Evolutionary conservation across 2,888 invertebrate genomes (phyloP).

Genomic region (Drosophila macrospina): DNA sequence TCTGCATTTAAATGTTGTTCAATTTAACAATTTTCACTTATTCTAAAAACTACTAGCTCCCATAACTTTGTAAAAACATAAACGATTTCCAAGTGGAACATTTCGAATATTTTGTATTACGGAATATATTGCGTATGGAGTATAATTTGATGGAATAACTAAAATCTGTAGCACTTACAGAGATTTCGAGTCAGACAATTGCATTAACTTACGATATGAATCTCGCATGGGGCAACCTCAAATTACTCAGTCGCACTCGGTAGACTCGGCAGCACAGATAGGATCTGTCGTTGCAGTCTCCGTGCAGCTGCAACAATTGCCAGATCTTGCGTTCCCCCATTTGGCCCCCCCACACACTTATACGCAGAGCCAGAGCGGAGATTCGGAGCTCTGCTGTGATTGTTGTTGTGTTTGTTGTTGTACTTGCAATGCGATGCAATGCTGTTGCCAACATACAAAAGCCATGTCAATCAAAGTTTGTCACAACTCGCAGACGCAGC

Average conservation of each 20-base stretch:
- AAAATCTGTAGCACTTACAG: too few species aligned
- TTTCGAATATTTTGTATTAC: too few species aligned
- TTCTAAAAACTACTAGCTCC: too few species aligned
- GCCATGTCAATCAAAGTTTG: constrained; percentile 77
- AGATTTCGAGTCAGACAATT: too few species aligned
- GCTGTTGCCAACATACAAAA: constrained; percentile 67
- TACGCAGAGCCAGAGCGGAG: not conserved
- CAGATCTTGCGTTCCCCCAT: constrained; percentile 31
- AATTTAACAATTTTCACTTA: not conserved
- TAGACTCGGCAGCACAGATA: constrained; percentile 35
- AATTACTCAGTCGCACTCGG: constrained; percentile 15
- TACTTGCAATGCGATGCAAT: constrained; percentile 48
- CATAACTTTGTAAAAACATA: too few species aligned
- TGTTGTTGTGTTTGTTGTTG: constrained; percentile 15
- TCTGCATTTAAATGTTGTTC: not conserved
- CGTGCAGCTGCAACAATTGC: constrained; percentile 61
- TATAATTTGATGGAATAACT: too few species aligned
- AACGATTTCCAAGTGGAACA: too few species aligned
- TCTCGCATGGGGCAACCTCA: not conserved
- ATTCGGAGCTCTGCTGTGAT: constrained; percentile 28
- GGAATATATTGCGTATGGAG: too few species aligned
- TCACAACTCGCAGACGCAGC: constrained; percentile 52
- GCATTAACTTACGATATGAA: not conserved
- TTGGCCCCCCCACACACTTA: not conserved
- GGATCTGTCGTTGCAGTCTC: constrained; percentile 32